Evolutionary conservation across 2,888 invertebrate genomes (phyloP).

Genomic region (Onchidella celtica): DNA sequence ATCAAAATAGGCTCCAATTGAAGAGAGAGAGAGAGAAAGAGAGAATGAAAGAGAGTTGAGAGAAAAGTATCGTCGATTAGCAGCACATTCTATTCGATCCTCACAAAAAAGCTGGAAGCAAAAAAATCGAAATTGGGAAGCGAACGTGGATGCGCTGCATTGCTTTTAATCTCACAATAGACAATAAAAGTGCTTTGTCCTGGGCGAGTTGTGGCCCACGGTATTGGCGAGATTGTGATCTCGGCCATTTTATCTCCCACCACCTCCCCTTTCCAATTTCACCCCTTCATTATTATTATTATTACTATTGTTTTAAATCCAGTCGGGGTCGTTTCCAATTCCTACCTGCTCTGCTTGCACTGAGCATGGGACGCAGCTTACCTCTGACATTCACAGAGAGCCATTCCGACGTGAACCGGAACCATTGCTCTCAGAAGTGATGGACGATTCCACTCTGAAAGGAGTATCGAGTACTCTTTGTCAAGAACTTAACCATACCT

Average conservation of each 20-base stretch:
- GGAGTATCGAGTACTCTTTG: too few relatives aligned
- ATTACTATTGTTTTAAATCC: too few relatives aligned
- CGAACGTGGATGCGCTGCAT: constrained; percentile 29
- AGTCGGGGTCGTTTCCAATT: constrained; percentile 39
- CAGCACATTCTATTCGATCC: neutral
- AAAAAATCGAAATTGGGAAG: constrained; percentile 32
- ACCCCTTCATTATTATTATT: too few relatives aligned
- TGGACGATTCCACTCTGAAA: too few relatives aligned
- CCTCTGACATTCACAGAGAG: constrained; percentile 28
- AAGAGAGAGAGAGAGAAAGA: constrained; percentile 5
- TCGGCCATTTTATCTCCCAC: neutral
- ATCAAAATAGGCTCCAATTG: constrained; percentile 18
- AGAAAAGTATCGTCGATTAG: neutral
- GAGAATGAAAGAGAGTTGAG: neutral
- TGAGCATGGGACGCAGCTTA: constrained; percentile 1
- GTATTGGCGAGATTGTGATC: constrained; percentile 34
- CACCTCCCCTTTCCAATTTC: neutral
- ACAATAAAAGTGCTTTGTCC: constrained; percentile 25
- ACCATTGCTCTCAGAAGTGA: too few relatives aligned
- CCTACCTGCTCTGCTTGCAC: constrained; percentile 25
- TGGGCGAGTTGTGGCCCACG: constrained; percentile 2
- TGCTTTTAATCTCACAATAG: constrained; percentile 24
- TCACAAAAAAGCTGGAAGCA: constrained; percentile 18
- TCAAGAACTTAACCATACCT: too few relatives aligned
- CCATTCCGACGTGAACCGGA: too few relatives aligned